Evolutionary conservation across 64 coral and sea anemone species (phyloP), one percentile per base, ranked within the genome.

Genomic region (Dendrophyllia cribrosa): DNA sequence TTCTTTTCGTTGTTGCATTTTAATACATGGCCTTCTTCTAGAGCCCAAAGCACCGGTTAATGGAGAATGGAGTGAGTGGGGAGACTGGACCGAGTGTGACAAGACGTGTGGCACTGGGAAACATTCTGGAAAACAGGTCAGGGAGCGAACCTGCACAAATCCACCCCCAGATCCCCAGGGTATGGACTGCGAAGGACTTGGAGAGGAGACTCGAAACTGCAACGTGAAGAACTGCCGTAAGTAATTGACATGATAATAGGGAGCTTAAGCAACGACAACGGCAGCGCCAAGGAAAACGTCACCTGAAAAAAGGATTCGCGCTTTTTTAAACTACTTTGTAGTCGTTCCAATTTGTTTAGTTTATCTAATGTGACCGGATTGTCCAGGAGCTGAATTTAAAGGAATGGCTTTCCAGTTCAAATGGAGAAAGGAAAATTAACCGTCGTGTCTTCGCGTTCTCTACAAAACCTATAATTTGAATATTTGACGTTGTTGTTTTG

Each of bases 141-240:
- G 85, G 47, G 85, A 87, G 68, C 50, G 85, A 25, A 87, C 67
- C 47, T 87, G 85, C 16, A 87, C 85, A 16, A 73, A 73, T 53
- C 85, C 85, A 3, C 34, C 70, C 5, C 77, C 77, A 16, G 66
- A 72, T 24, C 24, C 52, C 53, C 43, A 46, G 47, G 55, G 85
- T 50, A 73, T 72, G 51, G 66, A 74, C 14, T 72, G 85, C 15
- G 58, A 21, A 48, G 87, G 52, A 12, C 13, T 7, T 46, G 4
- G 0, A 23, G 59, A 50, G 47, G 51, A 73, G 1, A 59, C 11
- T 20, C 48, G 19, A 56, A 56, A 22, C 49, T 59, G 72, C 34
- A 70, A 88, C 52, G 20, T 74, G 13, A 25, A 23, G 20, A 21
- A 71, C 4, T 88, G 72, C 48, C 77, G 77, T 79, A 79, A 79